Conservation (phyloP, 1,140 invertebrate species). For the Armadillidium nasatum region DNA sequence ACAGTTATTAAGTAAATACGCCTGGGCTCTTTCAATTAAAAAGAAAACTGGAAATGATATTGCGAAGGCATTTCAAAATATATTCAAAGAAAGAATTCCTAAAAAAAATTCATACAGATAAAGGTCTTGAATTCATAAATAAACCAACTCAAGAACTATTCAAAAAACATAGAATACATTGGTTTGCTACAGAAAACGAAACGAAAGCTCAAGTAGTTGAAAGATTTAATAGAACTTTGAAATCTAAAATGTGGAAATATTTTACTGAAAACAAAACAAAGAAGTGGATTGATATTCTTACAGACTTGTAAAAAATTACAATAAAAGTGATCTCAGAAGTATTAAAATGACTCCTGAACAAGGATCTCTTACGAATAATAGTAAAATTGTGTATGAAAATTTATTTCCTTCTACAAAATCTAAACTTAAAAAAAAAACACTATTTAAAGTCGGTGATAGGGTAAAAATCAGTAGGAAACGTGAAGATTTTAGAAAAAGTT, state of each 20-base stretch:
- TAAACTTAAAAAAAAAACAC: conserved; percentile 19
- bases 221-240: conserved; percentile 47
- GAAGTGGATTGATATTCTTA: conserved; percentile 44
- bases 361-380: conserved; percentile 33
- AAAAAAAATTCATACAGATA: conserved; percentile 52
- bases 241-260: conserved; percentile 46
- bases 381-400: conserved; percentile 13
- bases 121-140: conserved; percentile 52
- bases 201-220: conserved; percentile 47
- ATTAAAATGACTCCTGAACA: conserved; percentile 45
- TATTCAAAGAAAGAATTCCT: conserved; percentile 46
- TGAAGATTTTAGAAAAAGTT: conserved; percentile 38
- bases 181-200: conserved; percentile 44
- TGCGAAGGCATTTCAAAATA: conserved; percentile 42
- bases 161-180: conserved; percentile 32
- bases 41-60: conserved; percentile 49
- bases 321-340: conserved; percentile 43
- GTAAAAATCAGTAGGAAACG: conserved; percentile 42
- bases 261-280: conserved; percentile 45
- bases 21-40: conserved; percentile 52
- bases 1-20: conserved; percentile 53
- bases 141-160: conserved; percentile 32
- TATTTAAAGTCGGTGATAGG: conserved; percentile 36
- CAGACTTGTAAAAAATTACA: conserved; percentile 45
- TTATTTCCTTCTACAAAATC: neutral